Conservation (phyloP, 1,140 invertebrate genomes). For the Nasonia giraulti region DNA sequence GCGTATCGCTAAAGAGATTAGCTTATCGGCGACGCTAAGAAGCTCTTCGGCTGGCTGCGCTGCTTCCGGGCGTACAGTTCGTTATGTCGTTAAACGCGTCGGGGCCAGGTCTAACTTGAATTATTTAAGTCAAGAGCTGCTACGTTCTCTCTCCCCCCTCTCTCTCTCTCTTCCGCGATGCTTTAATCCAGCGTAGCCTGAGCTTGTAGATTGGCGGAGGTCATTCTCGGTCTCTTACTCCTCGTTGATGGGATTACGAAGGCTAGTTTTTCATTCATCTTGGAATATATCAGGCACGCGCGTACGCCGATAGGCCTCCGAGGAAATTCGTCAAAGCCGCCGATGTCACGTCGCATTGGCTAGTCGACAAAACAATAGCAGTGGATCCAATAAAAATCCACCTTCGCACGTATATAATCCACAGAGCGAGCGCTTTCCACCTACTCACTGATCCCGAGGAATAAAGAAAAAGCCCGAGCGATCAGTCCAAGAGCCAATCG, state of each 20-base stretch:
- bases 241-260: too few species aligned
- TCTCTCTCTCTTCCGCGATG: background rate
- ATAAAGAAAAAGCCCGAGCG: background rate
- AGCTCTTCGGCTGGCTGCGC: background rate
- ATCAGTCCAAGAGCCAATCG: background rate
- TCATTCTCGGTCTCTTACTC: too few species aligned
- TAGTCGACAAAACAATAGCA: too few species aligned
- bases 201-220: background rate
- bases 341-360: too few species aligned
- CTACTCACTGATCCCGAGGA: background rate
- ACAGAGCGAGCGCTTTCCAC: background rate
- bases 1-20: constrained; percentile 49
- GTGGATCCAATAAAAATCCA: background rate
- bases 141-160: background rate
- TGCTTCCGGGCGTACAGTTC: constrained; percentile 23
- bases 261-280: too few species aligned
- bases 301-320: too few species aligned
- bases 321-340: too few species aligned
- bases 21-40: constrained; percentile 46
- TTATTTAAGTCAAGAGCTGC: constrained; percentile 34
- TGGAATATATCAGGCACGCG: too few species aligned
- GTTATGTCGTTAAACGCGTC: constrained; percentile 42
- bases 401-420: background rate
- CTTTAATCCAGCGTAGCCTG: background rate
- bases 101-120: constrained; percentile 32